Evolutionary conservation across 35 echinoderm and acorn worm genomes (phyloP), one percentile per base, ranked within the genome.

Genomic region (Ophiothrix spiculata): DNA sequence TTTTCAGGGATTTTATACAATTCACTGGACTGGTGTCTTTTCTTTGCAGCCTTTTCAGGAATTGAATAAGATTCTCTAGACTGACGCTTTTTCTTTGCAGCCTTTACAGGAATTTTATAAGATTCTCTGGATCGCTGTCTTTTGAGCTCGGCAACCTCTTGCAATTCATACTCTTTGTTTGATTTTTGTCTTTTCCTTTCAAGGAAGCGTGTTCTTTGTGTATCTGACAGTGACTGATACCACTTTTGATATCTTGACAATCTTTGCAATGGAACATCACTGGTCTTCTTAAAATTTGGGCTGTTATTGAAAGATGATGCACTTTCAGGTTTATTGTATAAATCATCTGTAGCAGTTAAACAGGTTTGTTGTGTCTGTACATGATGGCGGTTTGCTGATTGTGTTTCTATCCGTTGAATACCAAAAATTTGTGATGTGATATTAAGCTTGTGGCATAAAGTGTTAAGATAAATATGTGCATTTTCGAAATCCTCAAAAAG

Each of bases 191-290:
- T 16, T 33, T 78, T 78, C 31, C 21, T 36, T 36, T 16, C 33
- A 78, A 36, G 76, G 21, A 76, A 15, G 32, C 36, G 16, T 35
- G 32, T 39, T 39, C 36, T 12, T 3, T 35, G 15, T 39, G 4
- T 3, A 37, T 15, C 36, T 2, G 76, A 78, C 25, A 78, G 4
- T 4, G 32, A 34, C 31, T 78, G 76, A 78, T 11, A 78, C 15
- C 76, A 78, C 33, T 34, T 78, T 78, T 78, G 76, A 2, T 78
- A 12, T 78, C 32, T 78, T 78, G 76, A 35, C 32, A 36, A 34
- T 35, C 3, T 36, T 15, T 16, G 38, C n/a, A n/a, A n/a, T n/a
- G n/a, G n/a, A n/a, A n/a, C n/a, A 34, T 78, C 36, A 12, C 34
- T 35, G 12, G 4, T 34, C 31, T 78, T 37, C 33, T 1, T 16